These are phyloP conservation scores for Hymenochirus boettgeri DNA, from an alignment of 2,113 vertebrate species.

Conservation along the genomic window DNA sequence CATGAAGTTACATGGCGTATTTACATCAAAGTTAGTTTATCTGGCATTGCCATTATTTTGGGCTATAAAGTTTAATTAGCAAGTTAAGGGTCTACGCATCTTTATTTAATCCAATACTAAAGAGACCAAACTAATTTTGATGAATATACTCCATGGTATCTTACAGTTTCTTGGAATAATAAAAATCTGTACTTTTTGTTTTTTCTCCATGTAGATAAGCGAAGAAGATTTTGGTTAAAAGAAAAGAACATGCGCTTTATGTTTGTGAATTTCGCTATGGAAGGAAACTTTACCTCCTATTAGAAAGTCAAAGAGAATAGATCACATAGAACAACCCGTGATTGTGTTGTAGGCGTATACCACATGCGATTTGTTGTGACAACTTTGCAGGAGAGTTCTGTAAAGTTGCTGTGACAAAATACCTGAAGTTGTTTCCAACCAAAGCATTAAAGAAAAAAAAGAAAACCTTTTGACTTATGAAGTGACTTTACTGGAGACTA, in stretches of 20 bases:
- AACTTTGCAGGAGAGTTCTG: too few relatives aligned
- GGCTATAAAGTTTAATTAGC: too few relatives aligned
- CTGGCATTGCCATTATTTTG: not conserved
- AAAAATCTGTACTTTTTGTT: not conserved
- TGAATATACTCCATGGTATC: constrained; percentile 3
- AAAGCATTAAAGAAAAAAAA: too few relatives aligned
- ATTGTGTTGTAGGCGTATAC: not conserved
- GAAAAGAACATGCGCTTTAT: constrained; percentile 60
- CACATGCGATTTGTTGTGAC: too few relatives aligned
- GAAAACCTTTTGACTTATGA: too few relatives aligned
- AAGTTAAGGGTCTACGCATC: too few relatives aligned
- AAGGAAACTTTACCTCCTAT: constrained; percentile 42
- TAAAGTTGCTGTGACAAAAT: too few relatives aligned
- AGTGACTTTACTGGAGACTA: too few relatives aligned
- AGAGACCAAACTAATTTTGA: too few relatives aligned
- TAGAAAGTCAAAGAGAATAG: constrained; percentile 50
- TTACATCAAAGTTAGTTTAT: constrained; percentile 14
- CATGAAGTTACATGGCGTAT: constrained; percentile 8
- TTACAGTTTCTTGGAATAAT: not conserved
- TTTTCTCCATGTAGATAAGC: constrained; percentile 54
- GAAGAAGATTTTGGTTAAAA: constrained; percentile 46
- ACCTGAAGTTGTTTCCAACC: too few relatives aligned
- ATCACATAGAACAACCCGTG: not conserved
- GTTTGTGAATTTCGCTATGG: constrained; percentile 44
- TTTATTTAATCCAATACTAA: too few relatives aligned